Evolutionary conservation across 1,140 invertebrate genomes (phyloP).

Genomic region (Teleogryllus occipitalis): DNA sequence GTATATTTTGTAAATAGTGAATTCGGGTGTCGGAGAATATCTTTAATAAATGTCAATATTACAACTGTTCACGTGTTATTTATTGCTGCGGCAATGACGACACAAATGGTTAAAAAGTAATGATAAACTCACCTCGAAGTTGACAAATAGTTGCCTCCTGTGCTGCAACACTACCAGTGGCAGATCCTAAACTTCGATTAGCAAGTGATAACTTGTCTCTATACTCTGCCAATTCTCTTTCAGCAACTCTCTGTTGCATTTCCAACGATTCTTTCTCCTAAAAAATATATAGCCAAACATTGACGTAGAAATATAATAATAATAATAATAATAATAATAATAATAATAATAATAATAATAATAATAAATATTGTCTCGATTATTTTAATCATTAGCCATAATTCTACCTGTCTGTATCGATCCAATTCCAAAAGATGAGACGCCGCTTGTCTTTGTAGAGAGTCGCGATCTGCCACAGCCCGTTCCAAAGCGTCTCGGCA

Average conservation of each 20-base stretch:
- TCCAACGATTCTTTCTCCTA: constrained; percentile 60
- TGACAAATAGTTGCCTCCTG: constrained; percentile 57
- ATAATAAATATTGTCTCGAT: background rate
- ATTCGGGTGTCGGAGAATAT: too few species aligned
- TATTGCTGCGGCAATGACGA: too few species aligned
- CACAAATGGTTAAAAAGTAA: background rate
- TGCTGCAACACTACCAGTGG: constrained; percentile 56
- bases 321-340: background rate
- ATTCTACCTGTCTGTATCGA: constrained; percentile 45
- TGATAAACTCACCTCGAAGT: constrained; percentile 47
- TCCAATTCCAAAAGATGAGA: constrained; percentile 56
- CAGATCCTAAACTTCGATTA: constrained; percentile 51
- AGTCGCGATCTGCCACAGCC: constrained; percentile 54
- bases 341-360: background rate
- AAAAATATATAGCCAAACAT: background rate
- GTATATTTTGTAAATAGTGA: too few species aligned
- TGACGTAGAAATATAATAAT: background rate
- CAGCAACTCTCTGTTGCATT: constrained; percentile 52
- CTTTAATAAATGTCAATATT: too few species aligned
- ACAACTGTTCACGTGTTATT: too few species aligned
- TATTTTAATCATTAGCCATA: background rate
- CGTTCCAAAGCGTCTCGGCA: constrained; percentile 56
- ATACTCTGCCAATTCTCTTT: constrained; percentile 54
- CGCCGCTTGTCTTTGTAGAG: constrained; percentile 56
- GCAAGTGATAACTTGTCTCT: constrained; percentile 54